Base-by-base conservation (phyloP, 2,113 vertebrate species). In the Tragelaphus imberbis region DNA sequence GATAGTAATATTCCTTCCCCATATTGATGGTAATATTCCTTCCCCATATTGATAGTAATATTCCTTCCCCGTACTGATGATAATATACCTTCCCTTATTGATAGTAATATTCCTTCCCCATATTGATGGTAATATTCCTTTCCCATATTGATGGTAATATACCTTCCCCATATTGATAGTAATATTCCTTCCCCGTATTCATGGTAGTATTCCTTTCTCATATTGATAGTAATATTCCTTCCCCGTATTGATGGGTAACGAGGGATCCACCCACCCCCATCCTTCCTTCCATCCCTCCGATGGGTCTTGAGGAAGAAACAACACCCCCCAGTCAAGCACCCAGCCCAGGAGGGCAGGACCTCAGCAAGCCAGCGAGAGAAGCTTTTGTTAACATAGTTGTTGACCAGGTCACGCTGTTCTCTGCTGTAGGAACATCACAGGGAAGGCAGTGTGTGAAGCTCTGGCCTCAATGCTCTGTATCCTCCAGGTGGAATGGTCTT, bases 1-100 rank as follows among this genome's bases (percentile, higher is more conserved):
- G 63, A 33, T n/a, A 0, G 63, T n/a, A 65, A n/a, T 16, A 65
- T 65, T 0, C 30, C 30, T 65, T 33, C 0, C 63, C 63, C 1
- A 0, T 65, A 65, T 17, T 65, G 63, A 65, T 65, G 3, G 30
- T 65, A 65, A 33, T n/a, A n/a, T 68, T 0, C 16, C 33, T 68
- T 68, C 0, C 33, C 7, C 1, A 0, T 68, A n/a, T 19, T 68
- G 15, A 68, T 19, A 1, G 33, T 5, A 68, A 68, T n/a, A 68
- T n/a, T 0, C 63, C 63, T 68, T n/a, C 0, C 33, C 63, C 0
- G 0, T 65, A n/a, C 1, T 65, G 63, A 65, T 8, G 0, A 15
- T 16, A 9, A 65, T n/a, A n/a, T 65, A 0, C 7, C 63, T 65
- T 65, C 0, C 63, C 63, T 0, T n/a, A n/a, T n/a, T n/a, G n/a